A percentile compares a stretch with the other conserved stretches of the same genome.
Conservation (phyloP, 2,888 invertebrate genomes). For the Dioctria rufipes region DNA sequence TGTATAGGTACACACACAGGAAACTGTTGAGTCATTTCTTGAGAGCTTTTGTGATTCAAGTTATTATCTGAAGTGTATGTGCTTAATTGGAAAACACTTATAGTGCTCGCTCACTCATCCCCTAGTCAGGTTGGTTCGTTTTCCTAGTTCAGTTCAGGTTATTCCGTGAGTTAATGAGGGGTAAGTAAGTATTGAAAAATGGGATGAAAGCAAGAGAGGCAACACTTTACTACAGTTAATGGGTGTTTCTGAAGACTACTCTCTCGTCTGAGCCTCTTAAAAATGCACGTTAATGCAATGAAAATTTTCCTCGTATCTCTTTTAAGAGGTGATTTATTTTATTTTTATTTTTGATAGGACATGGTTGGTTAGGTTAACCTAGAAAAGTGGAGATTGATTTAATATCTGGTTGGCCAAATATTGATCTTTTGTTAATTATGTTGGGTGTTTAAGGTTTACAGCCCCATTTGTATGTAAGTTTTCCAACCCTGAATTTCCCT, state of each 20-base stretch:
- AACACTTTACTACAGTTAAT: not conserved
- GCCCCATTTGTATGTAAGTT: too few relatives aligned
- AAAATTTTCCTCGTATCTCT: too few relatives aligned
- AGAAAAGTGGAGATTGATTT: too few relatives aligned
- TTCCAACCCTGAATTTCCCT: too few relatives aligned
- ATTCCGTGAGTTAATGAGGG: conserved; percentile 5
- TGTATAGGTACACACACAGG: not conserved
- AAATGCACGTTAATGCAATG: too few relatives aligned
- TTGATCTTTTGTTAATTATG: too few relatives aligned
- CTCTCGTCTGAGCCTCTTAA: too few relatives aligned
- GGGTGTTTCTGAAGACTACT: not conserved
- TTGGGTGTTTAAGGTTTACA: too few relatives aligned
- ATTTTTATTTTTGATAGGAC: too few relatives aligned
- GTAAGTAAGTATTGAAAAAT: not conserved
- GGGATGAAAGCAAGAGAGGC: not conserved
- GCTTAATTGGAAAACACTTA: conserved; percentile 47
- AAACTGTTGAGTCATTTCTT: conserved; percentile 6
- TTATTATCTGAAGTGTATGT: conserved; percentile 39
- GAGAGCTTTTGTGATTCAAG: conserved; percentile 39
- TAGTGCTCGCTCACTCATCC: not conserved
- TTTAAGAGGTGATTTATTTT: too few relatives aligned
- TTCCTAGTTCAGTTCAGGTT: not conserved
- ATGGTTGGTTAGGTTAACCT: too few relatives aligned
- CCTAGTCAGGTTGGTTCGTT: not conserved
- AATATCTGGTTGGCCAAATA: too few relatives aligned